Percentiles rank a stretch among this genome's conserved stretches.
These are phyloP conservation scores for Drosophila lini DNA, from an alignment of 1,140 invertebrate genomes.

Conservation along the genomic window DNA sequence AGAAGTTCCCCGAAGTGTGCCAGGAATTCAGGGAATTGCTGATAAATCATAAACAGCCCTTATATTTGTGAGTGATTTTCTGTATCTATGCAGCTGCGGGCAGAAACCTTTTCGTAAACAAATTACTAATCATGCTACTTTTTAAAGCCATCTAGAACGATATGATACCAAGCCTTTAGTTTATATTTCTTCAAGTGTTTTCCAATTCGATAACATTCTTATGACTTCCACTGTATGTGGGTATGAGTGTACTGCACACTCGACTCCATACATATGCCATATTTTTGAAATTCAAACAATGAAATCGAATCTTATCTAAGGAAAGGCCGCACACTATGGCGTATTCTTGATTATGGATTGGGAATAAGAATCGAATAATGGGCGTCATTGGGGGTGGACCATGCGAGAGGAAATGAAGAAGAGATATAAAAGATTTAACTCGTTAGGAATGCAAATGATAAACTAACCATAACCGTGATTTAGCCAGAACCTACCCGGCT, in stretches of 20 bases:
- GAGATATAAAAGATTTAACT: constrained; percentile 8
- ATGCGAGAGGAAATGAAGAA: constrained; percentile 7
- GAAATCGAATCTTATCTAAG: constrained; percentile 59
- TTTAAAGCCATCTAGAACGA: background rate
- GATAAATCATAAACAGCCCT: constrained; percentile 50
- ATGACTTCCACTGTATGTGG: constrained; percentile 2
- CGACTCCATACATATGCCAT: constrained; percentile 1
- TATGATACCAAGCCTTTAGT: background rate
- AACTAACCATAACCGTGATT: constrained; percentile 54
- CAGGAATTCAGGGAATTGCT: constrained; percentile 34
- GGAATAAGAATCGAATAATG: constrained; percentile 19
- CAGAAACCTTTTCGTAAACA: background rate
- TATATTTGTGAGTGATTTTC: constrained; percentile 6
- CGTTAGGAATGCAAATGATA: constrained; percentile 41
- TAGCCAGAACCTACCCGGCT: constrained; percentile 37
- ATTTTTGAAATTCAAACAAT: constrained; percentile 22
- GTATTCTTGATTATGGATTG: constrained; percentile 18
- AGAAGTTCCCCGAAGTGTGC: constrained; percentile 53
- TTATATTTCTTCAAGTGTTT: background rate
- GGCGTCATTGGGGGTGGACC: constrained; percentile 23
- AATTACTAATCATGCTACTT: background rate
- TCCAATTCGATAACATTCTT: background rate
- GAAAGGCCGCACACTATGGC: constrained; percentile 8
- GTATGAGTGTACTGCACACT: constrained; percentile 3
- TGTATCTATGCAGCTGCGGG: constrained; percentile 8